Base-by-base conservation (phyloP, 2,797 vertebrate genomes). In the Rachycentron canadum region DNA sequence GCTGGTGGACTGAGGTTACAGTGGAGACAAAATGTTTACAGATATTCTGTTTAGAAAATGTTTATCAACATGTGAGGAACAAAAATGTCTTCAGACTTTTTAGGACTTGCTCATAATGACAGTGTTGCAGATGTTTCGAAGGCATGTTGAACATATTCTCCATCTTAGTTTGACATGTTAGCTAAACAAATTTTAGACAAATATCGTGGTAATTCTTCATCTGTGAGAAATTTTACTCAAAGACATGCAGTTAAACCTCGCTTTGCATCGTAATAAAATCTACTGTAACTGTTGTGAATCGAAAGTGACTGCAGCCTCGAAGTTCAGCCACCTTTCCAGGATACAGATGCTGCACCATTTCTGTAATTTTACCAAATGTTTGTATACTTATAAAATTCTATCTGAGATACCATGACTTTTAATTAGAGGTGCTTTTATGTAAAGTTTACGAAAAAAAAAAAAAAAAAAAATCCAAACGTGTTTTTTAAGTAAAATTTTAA, bases 401-500 rank as follows among this genome's bases (percentile, higher is more conserved):
- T 47, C 9, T n/a, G 4, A 67, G 43, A n/a, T 28, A 25, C 34
- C n/a, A n/a, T n/a, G n/a, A n/a, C n/a, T n/a, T n/a, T n/a, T n/a
- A n/a, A n/a, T n/a, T n/a, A n/a, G 10, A 66, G 17, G 40, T 6
- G 65, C 23, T 61, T 61, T 28, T 23, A 14, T 47, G 17, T 34
- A 12, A 47, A 30, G 16, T 52, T 52, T 30, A 55, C 41, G n/a
- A 14, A 67, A 70, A 75, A 50, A 17, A 34, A 34, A 55, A 34
- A n/a, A 14, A 67, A 70, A 75, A 50, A 17, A 34, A 34, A 28
- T 16, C 47, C 52, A 59, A 69, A 55, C 23, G 7, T 4, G 0
- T 58, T n/a, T 65, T 38, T 62, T 55, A 13, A 23, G 47, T 61
- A 41, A 38, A 53, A 57, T 62, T 72, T 69, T 14, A 43, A 3